Conservation (phyloP, 2,888 invertebrate genomes). For the Oscheius myriophilus region DNA sequence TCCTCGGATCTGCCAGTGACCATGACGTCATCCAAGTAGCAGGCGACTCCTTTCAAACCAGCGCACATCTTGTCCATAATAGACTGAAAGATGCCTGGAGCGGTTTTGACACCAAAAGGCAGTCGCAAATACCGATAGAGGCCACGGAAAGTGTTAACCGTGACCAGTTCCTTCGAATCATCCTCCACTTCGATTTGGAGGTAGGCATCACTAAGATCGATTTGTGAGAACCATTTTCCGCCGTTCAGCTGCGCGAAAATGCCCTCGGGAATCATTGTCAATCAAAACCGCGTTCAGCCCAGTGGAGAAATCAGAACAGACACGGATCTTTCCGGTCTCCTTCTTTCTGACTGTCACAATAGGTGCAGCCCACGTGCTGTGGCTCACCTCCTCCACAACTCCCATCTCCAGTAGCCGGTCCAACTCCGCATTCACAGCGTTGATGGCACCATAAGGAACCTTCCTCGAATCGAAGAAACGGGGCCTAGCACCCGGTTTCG, state of each 20-base stretch:
- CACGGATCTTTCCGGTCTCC: conserved; percentile 33
- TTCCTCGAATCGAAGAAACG: conserved; percentile 14
- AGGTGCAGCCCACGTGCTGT: too few species aligned
- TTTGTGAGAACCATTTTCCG: conserved; percentile 37
- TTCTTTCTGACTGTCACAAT: background rate
- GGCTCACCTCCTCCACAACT: too few species aligned
- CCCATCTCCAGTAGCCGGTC: too few species aligned
- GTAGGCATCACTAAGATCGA: conserved; percentile 56
- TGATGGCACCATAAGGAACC: conserved; percentile 32
- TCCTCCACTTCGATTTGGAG: conserved; percentile 49
- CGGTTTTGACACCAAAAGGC: conserved; percentile 54
- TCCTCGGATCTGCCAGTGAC: conserved; percentile 27
- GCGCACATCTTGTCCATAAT: conserved; percentile 45
- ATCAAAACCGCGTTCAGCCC: conserved; percentile 40
- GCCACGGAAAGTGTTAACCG: conserved; percentile 50
- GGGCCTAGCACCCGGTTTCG: conserved; percentile 21
- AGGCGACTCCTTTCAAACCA: conserved; percentile 33
- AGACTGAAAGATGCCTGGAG: conserved; percentile 53
- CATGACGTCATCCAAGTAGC: conserved; percentile 44
- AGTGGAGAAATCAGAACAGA: conserved; percentile 47
- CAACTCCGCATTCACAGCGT: conserved; percentile 30
- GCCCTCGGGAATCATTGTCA: conserved; percentile 39
- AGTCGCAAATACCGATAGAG: conserved; percentile 47
- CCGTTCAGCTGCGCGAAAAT: conserved; percentile 44
- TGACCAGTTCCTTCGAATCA: conserved; percentile 32